Percentiles rank a stretch among this genome's conserved stretches.
These are phyloP conservation scores for Monoplex corrugatus DNA, from an alignment of 2,888 invertebrate genomes.

Conservation along the genomic window DNA sequence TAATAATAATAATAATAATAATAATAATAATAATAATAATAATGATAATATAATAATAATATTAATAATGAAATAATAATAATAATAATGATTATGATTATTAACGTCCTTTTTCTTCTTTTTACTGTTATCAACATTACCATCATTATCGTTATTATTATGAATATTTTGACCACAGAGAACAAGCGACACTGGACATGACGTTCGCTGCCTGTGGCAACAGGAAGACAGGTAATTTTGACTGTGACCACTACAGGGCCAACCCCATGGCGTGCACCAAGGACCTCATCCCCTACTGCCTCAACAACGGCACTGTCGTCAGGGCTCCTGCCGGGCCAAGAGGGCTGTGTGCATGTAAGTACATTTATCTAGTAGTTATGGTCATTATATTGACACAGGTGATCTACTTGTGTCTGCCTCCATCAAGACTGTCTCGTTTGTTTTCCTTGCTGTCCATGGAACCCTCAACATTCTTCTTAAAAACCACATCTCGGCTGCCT, in stretches of 20 bases:
- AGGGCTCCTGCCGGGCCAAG: slow-evolving; percentile 34
- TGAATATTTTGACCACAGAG: neutral
- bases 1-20: too few relatives aligned
- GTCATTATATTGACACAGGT: too few relatives aligned
- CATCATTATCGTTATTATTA: neutral
- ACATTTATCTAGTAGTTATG: too few relatives aligned
- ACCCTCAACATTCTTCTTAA: too few relatives aligned
- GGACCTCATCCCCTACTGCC: slow-evolving; percentile 43
- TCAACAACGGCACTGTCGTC: slow-evolving; percentile 40
- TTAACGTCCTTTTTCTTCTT: neutral
- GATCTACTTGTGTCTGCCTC: too few relatives aligned
- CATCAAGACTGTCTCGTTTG: too few relatives aligned
- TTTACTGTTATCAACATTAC: too few relatives aligned
- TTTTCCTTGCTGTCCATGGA: too few relatives aligned
- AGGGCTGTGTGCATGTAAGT: slow-evolving; percentile 42
- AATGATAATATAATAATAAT: too few relatives aligned
- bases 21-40: too few relatives aligned
- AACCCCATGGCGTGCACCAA: slow-evolving; percentile 23
- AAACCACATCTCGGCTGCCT: too few relatives aligned
- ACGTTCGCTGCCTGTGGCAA: slow-evolving; percentile 25
- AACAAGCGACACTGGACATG: neutral
- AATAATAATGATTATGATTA: too few relatives aligned
- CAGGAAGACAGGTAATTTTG: neutral
- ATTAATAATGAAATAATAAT: neutral
- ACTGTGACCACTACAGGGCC: neutral